Percentiles rank a stretch among this genome's conserved stretches.
Conservation (phyloP, 2,113 vertebrate species). For the Rutilus rutilus region DNA sequence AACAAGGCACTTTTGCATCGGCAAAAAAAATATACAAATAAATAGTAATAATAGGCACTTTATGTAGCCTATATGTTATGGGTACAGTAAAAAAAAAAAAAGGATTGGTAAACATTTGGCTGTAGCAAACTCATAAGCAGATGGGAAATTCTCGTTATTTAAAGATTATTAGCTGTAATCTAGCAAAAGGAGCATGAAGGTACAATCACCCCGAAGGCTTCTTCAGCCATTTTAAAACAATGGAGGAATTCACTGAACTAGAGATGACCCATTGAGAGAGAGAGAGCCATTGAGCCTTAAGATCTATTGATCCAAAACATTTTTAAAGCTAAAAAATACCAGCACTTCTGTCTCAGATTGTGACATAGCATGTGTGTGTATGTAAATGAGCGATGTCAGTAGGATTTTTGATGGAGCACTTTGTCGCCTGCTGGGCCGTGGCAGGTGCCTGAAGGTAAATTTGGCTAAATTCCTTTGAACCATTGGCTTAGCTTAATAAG, state of each 20-base stretch:
- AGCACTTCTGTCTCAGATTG: slow-evolving; percentile 22
- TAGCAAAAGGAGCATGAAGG: slow-evolving; percentile 72
- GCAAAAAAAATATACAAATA: background rate
- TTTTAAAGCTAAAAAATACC: slow-evolving; percentile 4
- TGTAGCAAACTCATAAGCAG: slow-evolving; percentile 32
- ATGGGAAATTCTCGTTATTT: slow-evolving; percentile 75
- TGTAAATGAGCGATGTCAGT: slow-evolving; percentile 46
- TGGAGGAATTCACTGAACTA: slow-evolving; percentile 69
- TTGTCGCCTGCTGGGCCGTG: slow-evolving; percentile 68
- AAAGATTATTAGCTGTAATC: slow-evolving; percentile 80
- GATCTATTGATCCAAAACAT: slow-evolving; percentile 39
- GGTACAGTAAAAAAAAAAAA: too few species aligned
- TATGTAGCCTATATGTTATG: too few species aligned
- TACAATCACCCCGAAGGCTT: slow-evolving; percentile 70
- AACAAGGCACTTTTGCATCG: background rate
- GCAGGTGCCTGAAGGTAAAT: slow-evolving; percentile 66
- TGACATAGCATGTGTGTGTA: background rate
- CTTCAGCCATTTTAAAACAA: slow-evolving; percentile 65
- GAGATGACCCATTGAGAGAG: slow-evolving; percentile 43
- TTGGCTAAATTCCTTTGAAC: slow-evolving; percentile 70
- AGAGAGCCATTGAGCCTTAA: slow-evolving; percentile 40
- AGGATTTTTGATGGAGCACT: slow-evolving; percentile 67
- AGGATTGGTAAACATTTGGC: background rate
- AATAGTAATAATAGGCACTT: background rate
- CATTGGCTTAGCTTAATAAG: slow-evolving; percentile 72